phyloP scores from a whole-genome alignment of 2,888 invertebrate genomes.

The Helobdella robusta region DNA sequence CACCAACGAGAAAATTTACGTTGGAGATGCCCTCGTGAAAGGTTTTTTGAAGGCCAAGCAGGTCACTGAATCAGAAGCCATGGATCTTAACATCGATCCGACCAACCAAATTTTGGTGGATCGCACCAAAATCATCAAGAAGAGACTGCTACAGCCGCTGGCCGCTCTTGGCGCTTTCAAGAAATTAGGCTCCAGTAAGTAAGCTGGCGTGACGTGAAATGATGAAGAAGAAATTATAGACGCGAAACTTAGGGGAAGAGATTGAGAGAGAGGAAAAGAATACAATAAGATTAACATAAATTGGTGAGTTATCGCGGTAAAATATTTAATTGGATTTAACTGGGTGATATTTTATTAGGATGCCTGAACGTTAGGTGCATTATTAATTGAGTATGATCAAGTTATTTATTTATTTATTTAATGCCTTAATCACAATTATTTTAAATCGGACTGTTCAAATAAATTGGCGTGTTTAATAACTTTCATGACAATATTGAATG shows the following conservation, averaged over 20 bases:
- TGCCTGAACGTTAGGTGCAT: too few species aligned
- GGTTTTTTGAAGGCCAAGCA: slow-evolving; percentile 46
- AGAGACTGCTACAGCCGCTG: slow-evolving; percentile 40
- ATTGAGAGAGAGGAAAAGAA: neutral
- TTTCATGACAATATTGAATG: too few species aligned
- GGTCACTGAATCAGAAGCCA: slow-evolving; percentile 37
- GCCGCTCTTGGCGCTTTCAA: slow-evolving; percentile 40
- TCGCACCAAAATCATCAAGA: slow-evolving; percentile 39
- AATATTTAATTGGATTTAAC: neutral
- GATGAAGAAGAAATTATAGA: neutral
- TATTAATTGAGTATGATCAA: too few species aligned
- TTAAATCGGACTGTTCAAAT: too few species aligned
- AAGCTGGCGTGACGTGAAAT: neutral
- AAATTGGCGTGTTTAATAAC: too few species aligned
- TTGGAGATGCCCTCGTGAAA: slow-evolving; percentile 46
- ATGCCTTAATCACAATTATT: too few species aligned
- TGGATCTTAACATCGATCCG: slow-evolving; percentile 43
- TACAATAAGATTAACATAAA: neutral
- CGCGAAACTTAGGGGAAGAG: neutral
- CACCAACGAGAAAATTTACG: slow-evolving; percentile 40
- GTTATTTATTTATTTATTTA: too few species aligned
- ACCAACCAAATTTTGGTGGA: slow-evolving; percentile 44
- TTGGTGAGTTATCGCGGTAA: neutral
- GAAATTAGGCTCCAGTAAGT: slow-evolving; percentile 9
- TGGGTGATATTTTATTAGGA: neutral